Percentiles rank a stretch among this genome's conserved stretches.
These are phyloP conservation scores for Panagrolaimus sp. DNA, from an alignment of 1,140 invertebrate species.

Conservation along the genomic window DNA sequence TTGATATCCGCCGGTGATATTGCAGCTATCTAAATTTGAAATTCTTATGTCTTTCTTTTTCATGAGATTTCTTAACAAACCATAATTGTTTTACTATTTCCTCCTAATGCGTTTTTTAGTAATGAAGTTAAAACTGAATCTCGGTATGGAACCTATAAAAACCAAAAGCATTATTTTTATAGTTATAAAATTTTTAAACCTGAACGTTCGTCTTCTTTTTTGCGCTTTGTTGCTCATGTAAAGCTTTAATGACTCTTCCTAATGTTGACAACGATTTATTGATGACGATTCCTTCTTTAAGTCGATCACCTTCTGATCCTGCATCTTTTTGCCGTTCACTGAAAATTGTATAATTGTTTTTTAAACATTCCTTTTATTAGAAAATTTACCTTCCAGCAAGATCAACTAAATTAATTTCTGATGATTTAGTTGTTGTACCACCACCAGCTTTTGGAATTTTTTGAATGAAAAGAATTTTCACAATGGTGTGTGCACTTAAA, in stretches of 20 bases:
- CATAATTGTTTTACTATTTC: constrained; percentile 69
- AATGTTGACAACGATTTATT: constrained; percentile 67
- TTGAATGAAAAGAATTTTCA: constrained; percentile 66
- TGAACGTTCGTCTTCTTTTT: constrained; percentile 54
- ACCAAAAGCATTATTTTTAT: too few relatives aligned
- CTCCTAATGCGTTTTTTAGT: constrained; percentile 67
- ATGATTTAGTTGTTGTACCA: constrained; percentile 65
- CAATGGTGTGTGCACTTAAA: constrained; percentile 66
- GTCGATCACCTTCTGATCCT: constrained; percentile 65
- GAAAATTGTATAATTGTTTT: neutral
- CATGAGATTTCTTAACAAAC: constrained; percentile 57
- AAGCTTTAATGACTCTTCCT: constrained; percentile 66
- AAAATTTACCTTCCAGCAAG: constrained; percentile 66
- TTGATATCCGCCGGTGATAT: constrained; percentile 68
- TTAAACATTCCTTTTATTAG: constrained; percentile 9
- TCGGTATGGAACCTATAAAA: constrained; percentile 63
- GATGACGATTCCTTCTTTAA: constrained; percentile 68
- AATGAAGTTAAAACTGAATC: constrained; percentile 67
- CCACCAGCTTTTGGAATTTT: constrained; percentile 61
- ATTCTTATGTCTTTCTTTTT: neutral
- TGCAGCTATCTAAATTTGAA: constrained; percentile 63
- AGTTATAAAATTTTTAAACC: neutral
- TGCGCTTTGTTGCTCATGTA: constrained; percentile 55
- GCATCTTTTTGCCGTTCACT: constrained; percentile 66
- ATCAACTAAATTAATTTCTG: constrained; percentile 66